Base-by-base conservation (phyloP, 2,888 invertebrate species). In the Agonopterix subpropinquella region DNA sequence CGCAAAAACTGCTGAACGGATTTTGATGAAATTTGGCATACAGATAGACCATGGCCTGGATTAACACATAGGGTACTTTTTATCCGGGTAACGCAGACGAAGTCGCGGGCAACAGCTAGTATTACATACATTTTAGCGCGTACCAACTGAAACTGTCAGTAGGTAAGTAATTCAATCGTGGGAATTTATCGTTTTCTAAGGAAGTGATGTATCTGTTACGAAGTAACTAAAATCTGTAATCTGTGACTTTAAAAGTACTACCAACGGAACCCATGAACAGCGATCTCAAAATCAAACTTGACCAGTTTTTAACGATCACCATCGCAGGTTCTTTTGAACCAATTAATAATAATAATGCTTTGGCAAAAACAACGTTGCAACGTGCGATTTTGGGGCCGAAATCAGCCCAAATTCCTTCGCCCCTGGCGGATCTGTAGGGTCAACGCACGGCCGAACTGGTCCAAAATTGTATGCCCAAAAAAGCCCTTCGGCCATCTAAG, bases 331-430 rank as follows among this genome's bases (percentile, higher is more conserved):
- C 66, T 71, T 59, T 68, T 82, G 86, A 80, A 85, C 85, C 86
- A 87, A 85, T 86, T 86, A 87, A 85, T 86, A 87, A 82, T 80
- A 83, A 83, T 81, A 82, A 77, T 66, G 75, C 64, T 64, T 64
- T 56, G 52, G 75, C 73, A 84, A 85, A 85, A 86, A 81, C 80
- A 78, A 79, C 66, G 77, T 74, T 70, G 71, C 78, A 70, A 77
- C 64, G 80, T 83, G 84, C 80, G 80, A 86, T 78, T 84, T 82
- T 77, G 72, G 77, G 67, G 58, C 72, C 80, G 71, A 80, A 86
- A 81, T 83, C 77, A 71, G 79, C 76, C 67, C 75, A 78, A 80
- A 84, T 81, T 70, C 83, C 76, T 62, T 61, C 69, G 81, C 79
- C 65, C 52, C 52, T 56, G 65, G 74, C 63, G 8, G 8, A 50